Conservation (phyloP, 2,113 vertebrate species). For the Mungos mungo region DNA sequence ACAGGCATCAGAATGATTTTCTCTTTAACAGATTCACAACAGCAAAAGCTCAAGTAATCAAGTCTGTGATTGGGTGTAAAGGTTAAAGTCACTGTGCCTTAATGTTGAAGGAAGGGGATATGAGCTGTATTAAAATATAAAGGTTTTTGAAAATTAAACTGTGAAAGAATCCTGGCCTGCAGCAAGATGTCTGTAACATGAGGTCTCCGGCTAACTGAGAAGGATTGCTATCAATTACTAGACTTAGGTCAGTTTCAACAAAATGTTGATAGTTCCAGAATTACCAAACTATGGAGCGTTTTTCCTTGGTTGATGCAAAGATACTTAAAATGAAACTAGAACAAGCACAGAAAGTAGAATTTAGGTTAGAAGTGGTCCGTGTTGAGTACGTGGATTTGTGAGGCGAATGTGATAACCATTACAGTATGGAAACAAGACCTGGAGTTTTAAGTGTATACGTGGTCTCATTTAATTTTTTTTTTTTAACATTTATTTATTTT, state of each 20-base stretch:
- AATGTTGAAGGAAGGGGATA: background rate
- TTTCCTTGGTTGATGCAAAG: background rate
- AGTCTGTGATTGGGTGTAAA: background rate
- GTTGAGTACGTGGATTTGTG: background rate
- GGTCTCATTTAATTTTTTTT: background rate
- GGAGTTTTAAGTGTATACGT: background rate
- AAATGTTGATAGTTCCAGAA: background rate
- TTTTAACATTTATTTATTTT: no score
- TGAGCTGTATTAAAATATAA: background rate
- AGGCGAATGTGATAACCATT: no score
- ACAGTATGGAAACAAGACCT: no score
- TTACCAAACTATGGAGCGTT: background rate
- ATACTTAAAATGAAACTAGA: background rate
- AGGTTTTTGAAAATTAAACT: constrained; percentile 1
- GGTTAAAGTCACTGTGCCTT: background rate
- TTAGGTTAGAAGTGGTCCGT: background rate
- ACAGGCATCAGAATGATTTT: background rate
- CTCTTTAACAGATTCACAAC: background rate
- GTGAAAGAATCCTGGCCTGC: background rate
- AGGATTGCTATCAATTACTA: background rate
- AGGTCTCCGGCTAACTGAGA: background rate
- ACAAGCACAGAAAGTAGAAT: background rate
- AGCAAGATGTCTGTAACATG: background rate
- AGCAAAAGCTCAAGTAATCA: background rate
- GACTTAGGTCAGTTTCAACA: background rate